Conservation (phyloP, 2,797 vertebrate species). For the Vipera ursinii region DNA sequence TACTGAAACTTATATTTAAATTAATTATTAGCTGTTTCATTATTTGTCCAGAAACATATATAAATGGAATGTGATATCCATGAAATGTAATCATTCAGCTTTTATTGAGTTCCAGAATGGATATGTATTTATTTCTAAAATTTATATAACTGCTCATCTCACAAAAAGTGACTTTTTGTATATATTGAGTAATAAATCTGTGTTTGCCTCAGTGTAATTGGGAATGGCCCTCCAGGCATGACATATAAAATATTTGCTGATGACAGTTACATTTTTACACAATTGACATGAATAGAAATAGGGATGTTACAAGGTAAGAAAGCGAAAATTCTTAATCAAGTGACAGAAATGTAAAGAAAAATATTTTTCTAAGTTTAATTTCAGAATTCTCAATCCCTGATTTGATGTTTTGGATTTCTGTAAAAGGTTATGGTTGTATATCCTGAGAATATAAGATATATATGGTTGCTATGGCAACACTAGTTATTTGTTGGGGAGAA, state of each 20-base stretch:
- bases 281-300: background rate
- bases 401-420: background rate
- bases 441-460: background rate
- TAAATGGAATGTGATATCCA: background rate
- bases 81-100: background rate
- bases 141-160: background rate
- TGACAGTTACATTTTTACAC: background rate
- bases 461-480: slow-evolving; percentile 12
- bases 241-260: background rate
- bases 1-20: background rate
- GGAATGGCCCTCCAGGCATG: background rate
- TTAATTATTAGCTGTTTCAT: background rate
- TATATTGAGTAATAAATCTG: background rate
- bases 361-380: background rate
- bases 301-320: background rate
- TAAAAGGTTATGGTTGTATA: background rate
- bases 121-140: background rate
- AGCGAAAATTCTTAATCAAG: background rate
- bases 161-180: background rate
- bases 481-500: slow-evolving; percentile 4
- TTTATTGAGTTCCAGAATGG: background rate
- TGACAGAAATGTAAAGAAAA: background rate
- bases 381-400: background rate
- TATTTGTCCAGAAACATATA: too few relatives aligned
- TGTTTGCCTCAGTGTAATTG: background rate